A percentile compares a stretch with the other conserved stretches of the same genome.
Evolutionary conservation across 92 coral and sea anemone genomes (phyloP).

Genomic region (Zoanthus gigantus): DNA sequence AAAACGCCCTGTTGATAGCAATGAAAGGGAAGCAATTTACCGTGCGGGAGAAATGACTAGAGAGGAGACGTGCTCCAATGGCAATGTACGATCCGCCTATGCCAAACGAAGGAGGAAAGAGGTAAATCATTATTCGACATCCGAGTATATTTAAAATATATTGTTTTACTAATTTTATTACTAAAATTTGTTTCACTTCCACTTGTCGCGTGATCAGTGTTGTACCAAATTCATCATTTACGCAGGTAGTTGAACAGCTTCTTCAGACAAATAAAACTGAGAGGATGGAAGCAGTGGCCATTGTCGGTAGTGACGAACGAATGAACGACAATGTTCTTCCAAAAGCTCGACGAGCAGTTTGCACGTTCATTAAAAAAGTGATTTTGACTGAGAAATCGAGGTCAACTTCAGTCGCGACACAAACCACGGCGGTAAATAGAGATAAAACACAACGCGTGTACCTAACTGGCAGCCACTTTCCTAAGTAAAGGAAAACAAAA

Average conservation of each 20-base stretch:
- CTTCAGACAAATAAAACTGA: not conserved
- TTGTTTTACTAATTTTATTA: not conserved
- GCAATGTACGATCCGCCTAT: not conserved
- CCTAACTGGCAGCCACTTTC: too few species aligned
- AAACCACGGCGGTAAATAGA: not conserved
- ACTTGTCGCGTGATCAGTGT: not conserved
- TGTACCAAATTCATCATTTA: not conserved
- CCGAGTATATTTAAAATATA: not conserved
- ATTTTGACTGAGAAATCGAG: constrained; percentile 9
- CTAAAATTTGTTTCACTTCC: not conserved
- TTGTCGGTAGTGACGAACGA: not conserved
- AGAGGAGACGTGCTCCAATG: not conserved
- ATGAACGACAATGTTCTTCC: not conserved
- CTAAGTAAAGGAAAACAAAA: too few species aligned
- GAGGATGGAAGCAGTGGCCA: constrained; percentile 3
- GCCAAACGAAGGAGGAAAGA: constrained; percentile 22
- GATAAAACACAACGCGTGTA: not conserved
- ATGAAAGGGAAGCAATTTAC: constrained; percentile 11
- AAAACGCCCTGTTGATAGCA: not conserved
- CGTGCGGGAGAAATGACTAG: constrained; percentile 17
- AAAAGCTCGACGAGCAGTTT: not conserved
- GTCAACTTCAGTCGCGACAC: not conserved
- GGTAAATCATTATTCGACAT: not conserved
- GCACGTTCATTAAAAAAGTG: constrained; percentile 11
- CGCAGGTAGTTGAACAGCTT: constrained; percentile 5